A percentile compares a stretch with the other conserved stretches of the same genome.
These are phyloP conservation scores for Helobdella robusta DNA, from an alignment of 2,888 invertebrate species.

Conservation along the genomic window DNA sequence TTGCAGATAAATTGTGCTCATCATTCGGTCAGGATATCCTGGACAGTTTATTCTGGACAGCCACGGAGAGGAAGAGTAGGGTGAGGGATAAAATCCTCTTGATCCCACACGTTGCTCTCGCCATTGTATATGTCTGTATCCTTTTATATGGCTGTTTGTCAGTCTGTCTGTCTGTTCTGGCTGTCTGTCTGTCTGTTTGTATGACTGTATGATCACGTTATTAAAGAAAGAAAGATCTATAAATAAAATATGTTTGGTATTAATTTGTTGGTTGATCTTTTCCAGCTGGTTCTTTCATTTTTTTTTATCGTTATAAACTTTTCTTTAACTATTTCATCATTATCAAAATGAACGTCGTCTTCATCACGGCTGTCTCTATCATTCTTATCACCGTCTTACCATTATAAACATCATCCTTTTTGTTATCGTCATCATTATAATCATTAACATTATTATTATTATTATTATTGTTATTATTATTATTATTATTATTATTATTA, in stretches of 20 bases:
- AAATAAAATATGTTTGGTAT: too few species aligned
- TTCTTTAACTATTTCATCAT: too few species aligned
- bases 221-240: too few species aligned
- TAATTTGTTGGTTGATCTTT: too few species aligned
- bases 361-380: too few species aligned
- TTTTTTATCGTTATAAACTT: too few species aligned
- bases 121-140: conserved; percentile 87
- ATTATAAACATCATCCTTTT: too few species aligned
- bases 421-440: too few species aligned
- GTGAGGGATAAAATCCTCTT: conserved; percentile 66
- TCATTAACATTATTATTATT: too few species aligned
- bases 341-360: too few species aligned
- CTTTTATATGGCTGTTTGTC: conserved; percentile 53
- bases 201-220: not conserved
- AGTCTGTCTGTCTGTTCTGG: not conserved
- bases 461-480: not conserved
- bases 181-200: not conserved
- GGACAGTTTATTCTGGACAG: conserved; percentile 96
- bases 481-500: not conserved
- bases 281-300: too few species aligned
- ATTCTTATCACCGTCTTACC: too few species aligned
- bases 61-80: conserved; percentile 78
- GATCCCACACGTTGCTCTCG: conserved; percentile 79
- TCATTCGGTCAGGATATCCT: conserved; percentile 85
- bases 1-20: conserved; percentile 83